phyloP scores from a whole-genome alignment of 1,140 invertebrate genomes.

The Pentalonia nigronervosa region DNA sequence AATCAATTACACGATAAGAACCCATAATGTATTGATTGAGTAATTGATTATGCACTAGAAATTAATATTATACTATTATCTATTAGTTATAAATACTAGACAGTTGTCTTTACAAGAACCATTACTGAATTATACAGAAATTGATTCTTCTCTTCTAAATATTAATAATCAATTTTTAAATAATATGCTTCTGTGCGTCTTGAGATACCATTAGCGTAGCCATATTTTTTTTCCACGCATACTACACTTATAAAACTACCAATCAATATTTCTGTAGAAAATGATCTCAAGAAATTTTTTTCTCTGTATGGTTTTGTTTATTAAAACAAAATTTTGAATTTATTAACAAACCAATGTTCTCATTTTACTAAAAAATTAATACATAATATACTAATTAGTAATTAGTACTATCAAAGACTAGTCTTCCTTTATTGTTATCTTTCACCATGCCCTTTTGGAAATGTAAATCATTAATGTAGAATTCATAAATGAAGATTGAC shows the following conservation, averaged over 20 bases:
- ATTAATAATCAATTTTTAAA: too few relatives aligned
- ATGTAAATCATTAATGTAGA: not conserved
- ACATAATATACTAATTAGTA: not conserved
- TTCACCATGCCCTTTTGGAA: not conserved
- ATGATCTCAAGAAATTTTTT: not conserved
- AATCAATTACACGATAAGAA: not conserved
- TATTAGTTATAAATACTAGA: not conserved
- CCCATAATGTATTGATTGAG: not conserved
- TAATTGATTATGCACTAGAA: not conserved
- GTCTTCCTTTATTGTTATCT: not conserved
- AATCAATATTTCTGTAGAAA: not conserved
- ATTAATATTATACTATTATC: not conserved
- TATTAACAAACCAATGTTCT: not conserved
- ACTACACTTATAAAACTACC: not conserved
- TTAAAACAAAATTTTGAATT: not conserved
- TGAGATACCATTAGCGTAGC: not conserved
- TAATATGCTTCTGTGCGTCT: not conserved
- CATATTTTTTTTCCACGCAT: not conserved
- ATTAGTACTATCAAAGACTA: not conserved
- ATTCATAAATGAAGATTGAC: not conserved
- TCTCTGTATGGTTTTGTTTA: not conserved
- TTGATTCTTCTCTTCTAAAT: not conserved
- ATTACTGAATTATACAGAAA: not conserved
- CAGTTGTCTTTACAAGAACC: not conserved
- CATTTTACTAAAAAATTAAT: not conserved